Evolutionary conservation across 2,113 vertebrate species (phyloP), one percentile per base, ranked within the genome.

Genomic region (Tiliqua scincoides): DNA sequence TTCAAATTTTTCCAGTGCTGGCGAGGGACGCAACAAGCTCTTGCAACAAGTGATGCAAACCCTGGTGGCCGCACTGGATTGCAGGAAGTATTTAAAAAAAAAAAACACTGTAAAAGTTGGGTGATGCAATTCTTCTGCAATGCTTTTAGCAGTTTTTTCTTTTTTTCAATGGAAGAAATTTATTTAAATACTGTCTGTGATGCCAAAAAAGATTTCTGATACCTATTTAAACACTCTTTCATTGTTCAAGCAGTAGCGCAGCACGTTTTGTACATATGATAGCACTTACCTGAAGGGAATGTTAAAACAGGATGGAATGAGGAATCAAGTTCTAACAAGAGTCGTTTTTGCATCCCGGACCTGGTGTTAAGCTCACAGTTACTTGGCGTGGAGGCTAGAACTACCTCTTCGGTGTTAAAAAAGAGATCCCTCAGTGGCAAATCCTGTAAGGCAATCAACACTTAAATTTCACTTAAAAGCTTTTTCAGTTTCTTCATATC

Each of bases 211-310:
- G n/a, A n/a, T n/a, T n/a, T n/a, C n/a, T n/a, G n/a, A n/a, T n/a
- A n/a, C n/a, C n/a, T n/a, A n/a, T n/a, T n/a, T n/a, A n/a, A n/a
- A n/a, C n/a, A n/a, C n/a, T n/a, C n/a, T 48, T 48, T 48, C 43
- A 48, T 48, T 48, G 43, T 48, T 48, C 43, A 48, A 48, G 8
- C 8, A 8, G 43, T 48, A 48, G 43, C 43, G 8, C 52, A 59
- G n/a, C 54, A 10, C 35, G 4, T 30, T 12, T 23, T 74, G 27
- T 48, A 52, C 61, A 65, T 30, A 57, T 37, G 8, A 68, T 54
- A 74, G 23, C n/a, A 80, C 94, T 91, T 95, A 98, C 98, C 98
- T 94, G 96, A 97, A 72, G 96, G 96, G 84, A 97, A 91, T 79
- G 97, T 96, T 6, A 96, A 82, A 52, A 97, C 93, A 3, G 96